Conservation (phyloP, 1,140 invertebrate genomes). For the Achroia grisella region DNA sequence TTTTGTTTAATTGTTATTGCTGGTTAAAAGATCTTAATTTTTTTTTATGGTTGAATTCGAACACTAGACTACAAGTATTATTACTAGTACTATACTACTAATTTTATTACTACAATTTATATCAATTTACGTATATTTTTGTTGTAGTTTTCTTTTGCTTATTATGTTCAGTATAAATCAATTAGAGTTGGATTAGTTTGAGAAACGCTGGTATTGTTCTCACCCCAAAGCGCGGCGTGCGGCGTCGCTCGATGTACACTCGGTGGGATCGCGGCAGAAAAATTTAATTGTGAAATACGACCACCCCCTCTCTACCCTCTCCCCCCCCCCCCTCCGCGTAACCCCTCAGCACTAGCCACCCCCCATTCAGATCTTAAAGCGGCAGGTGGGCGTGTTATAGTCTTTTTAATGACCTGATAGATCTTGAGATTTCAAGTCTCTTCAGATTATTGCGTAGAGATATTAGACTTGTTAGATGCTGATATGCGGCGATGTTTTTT, state of each 20-base stretch:
- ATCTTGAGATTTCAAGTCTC: background rate
- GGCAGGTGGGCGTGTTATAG: slow-evolving; percentile 11
- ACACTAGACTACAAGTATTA: too few relatives aligned
- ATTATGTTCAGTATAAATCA: too few relatives aligned
- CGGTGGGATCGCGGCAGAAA: slow-evolving; percentile 60
- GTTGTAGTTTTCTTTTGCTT: too few relatives aligned
- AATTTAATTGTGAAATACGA: slow-evolving; percentile 70
- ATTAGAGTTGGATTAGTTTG: too few relatives aligned
- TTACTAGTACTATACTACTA: too few relatives aligned
- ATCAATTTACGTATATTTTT: too few relatives aligned
- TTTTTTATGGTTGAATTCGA: too few relatives aligned
- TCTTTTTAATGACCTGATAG: slow-evolving; percentile 9
- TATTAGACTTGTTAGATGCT: too few relatives aligned
- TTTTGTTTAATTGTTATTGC: too few relatives aligned
- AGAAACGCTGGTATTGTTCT: slow-evolving; percentile 11
- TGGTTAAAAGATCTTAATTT: too few relatives aligned
- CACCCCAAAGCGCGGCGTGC: slow-evolving; percentile 39
- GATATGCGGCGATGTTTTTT: too few relatives aligned
- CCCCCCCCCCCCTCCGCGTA: slow-evolving; percentile 10
- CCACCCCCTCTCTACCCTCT: slow-evolving; percentile 12
- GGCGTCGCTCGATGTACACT: slow-evolving; percentile 52
- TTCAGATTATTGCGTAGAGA: background rate
- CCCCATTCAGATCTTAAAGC: background rate
- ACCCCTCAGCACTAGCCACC: slow-evolving; percentile 8
- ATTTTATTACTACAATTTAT: too few relatives aligned